These are phyloP conservation scores for Pseudobourletiella spinata DNA, from an alignment of 1,140 invertebrate species.

Conservation along the genomic window DNA sequence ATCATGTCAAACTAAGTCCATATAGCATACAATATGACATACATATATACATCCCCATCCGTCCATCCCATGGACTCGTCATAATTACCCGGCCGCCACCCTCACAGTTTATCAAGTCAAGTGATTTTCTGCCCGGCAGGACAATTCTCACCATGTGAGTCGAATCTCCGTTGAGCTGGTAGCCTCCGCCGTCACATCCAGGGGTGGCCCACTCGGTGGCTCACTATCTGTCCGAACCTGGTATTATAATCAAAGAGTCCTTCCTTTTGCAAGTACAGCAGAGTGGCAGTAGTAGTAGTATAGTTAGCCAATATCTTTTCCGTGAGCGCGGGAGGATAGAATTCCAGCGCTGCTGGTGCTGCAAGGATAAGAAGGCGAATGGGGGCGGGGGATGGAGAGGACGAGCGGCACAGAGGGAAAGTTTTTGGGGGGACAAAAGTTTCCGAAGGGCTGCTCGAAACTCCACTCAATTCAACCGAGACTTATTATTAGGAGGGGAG, in stretches of 20 bases:
- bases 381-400: not conserved
- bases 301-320: too few relatives aligned
- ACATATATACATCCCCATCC: too few relatives aligned
- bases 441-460: too few relatives aligned
- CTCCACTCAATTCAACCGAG: too few relatives aligned
- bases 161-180: constrained; percentile 49
- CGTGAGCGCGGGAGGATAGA: too few relatives aligned
- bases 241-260: constrained; percentile 1
- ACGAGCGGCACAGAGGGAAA: too few relatives aligned
- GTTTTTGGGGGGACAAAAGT: too few relatives aligned
- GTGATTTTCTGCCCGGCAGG: not conserved
- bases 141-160: constrained; percentile 45
- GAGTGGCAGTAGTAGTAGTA: not conserved
- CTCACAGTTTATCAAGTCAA: not conserved
- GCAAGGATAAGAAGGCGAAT: not conserved
- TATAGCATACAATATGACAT: not conserved
- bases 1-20: not conserved
- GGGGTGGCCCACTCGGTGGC: constrained; percentile 50
- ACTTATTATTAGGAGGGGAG: too few relatives aligned
- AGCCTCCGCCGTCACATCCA: constrained; percentile 49
- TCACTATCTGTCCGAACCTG: constrained; percentile 53
- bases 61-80: too few relatives aligned
- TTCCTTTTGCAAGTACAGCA: not conserved
- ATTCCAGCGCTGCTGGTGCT: too few relatives aligned
- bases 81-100: not conserved